Conservation (phyloP, 2,797 vertebrate genomes). For the Dipus sagitta region DNA sequence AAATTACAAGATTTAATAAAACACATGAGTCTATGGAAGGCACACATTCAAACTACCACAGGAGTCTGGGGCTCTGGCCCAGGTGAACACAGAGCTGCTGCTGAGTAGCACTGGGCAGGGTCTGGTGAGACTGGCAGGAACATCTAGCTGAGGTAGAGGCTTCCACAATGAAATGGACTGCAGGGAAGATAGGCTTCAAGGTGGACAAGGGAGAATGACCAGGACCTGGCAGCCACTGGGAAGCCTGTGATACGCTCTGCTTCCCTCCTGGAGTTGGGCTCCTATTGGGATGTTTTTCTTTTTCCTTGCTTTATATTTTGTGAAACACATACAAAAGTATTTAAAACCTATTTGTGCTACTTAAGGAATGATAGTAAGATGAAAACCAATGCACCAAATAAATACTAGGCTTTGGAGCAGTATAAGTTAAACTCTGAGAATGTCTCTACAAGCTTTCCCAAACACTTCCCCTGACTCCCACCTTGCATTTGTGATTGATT, state of each 20-base stretch:
- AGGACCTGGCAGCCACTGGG: rapidly evolving
- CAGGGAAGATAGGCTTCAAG: background rate
- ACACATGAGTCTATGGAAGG: too few relatives aligned
- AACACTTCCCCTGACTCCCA: background rate
- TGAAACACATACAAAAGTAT: background rate
- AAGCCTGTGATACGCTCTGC: background rate
- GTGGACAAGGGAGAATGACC: too few relatives aligned
- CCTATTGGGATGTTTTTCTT: background rate
- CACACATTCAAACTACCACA: too few relatives aligned
- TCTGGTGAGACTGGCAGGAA: background rate
- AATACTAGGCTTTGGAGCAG: background rate
- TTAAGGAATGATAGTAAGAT: background rate
- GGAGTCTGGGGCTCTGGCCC: too few relatives aligned
- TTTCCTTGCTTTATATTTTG: background rate
- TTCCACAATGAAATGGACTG: background rate
- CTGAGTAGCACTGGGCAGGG: background rate
- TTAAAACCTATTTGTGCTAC: background rate
- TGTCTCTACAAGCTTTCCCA: background rate
- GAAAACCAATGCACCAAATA: too few relatives aligned
- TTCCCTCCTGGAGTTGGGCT: background rate
- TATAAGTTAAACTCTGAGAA: background rate
- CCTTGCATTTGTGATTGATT: background rate
- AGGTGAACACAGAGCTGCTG: background rate
- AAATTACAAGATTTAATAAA: too few relatives aligned
- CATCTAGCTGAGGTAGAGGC: background rate